phyloP scores from a whole-genome alignment of 2,113 vertebrate species.

The Ploceus nigricollis region DNA sequence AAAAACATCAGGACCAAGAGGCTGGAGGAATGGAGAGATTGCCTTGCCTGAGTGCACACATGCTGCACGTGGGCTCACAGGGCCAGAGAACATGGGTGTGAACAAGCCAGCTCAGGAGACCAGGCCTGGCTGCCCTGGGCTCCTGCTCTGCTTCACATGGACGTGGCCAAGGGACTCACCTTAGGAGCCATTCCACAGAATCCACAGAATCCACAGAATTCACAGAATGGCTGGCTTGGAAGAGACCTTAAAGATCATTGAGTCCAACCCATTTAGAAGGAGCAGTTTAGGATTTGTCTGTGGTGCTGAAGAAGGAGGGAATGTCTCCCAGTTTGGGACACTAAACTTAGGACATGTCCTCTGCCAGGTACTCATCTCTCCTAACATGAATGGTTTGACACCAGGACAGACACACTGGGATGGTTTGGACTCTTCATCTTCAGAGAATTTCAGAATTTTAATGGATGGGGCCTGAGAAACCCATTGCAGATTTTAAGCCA shows the following conservation, averaged over 20 bases:
- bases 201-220: background rate
- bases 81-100: background rate
- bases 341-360: background rate
- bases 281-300: background rate
- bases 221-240: background rate
- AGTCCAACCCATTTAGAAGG: background rate
- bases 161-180: background rate
- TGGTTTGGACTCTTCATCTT: background rate
- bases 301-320: background rate
- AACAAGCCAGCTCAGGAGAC: background rate
- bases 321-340: background rate
- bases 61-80: background rate
- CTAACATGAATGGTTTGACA: background rate
- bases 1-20: background rate
- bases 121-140: background rate
- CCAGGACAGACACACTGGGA: background rate
- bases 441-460: background rate
- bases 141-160: background rate
- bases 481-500: background rate
- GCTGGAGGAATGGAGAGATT: background rate
- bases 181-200: background rate
- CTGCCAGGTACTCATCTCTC: background rate
- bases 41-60: background rate
- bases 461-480: background rate
- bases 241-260: background rate